Evolutionary conservation across 2,113 vertebrate species (phyloP).

Genomic region (Rhagologus leucostigma): DNA sequence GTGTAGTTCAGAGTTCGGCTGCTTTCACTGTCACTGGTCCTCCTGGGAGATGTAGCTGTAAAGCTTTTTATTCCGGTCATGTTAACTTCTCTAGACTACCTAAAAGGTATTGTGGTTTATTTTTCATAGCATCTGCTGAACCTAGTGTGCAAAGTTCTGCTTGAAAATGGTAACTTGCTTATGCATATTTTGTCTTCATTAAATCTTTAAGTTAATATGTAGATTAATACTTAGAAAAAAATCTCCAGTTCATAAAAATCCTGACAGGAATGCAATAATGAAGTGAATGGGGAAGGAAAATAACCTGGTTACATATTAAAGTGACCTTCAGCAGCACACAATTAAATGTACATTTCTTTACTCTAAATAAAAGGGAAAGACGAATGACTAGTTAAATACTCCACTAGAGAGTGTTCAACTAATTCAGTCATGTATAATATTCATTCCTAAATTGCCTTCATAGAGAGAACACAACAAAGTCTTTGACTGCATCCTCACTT

Average conservation of each 20-base stretch:
- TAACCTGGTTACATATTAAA: neutral
- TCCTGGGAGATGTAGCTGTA: neutral
- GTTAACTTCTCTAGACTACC: neutral
- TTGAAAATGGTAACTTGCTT: neutral
- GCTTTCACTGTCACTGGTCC: neutral
- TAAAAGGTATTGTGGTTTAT: neutral
- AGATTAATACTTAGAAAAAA: neutral
- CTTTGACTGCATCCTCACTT: neutral
- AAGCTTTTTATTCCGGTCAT: neutral
- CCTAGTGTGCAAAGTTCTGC: neutral
- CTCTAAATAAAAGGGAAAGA: neutral
- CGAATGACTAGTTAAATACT: neutral
- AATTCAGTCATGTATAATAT: neutral
- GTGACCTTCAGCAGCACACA: neutral
- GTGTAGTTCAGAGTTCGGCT: neutral
- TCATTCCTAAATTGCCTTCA: neutral
- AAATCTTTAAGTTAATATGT: neutral
- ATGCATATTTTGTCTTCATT: neutral
- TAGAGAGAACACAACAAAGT: neutral
- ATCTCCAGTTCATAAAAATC: neutral
- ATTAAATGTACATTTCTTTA: neutral
- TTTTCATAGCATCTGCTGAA: neutral
- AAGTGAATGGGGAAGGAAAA: neutral
- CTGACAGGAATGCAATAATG: neutral
- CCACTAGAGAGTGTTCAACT: neutral